Percentiles rank a stretch among this genome's conserved stretches.
These are phyloP conservation scores for Megaceryle maxima DNA, from an alignment of 2,113 vertebrate species.

Conservation along the genomic window DNA sequence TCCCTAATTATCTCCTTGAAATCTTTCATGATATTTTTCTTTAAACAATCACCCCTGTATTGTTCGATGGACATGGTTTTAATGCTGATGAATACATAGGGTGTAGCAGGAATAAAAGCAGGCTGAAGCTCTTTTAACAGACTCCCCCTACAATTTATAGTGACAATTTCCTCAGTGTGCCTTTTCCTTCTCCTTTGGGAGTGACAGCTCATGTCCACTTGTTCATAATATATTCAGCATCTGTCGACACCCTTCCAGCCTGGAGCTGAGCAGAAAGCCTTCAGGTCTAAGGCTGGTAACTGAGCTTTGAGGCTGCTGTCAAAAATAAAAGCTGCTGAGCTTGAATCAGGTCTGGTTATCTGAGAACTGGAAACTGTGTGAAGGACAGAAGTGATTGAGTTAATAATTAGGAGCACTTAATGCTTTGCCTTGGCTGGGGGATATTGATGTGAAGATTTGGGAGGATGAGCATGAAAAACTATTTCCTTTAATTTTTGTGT, in stretches of 20 bases:
- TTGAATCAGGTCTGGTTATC: slow-evolving; percentile 51
- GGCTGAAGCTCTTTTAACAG: background rate
- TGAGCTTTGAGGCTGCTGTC: slow-evolving; percentile 23
- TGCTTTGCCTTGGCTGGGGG: background rate
- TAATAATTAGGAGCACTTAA: background rate
- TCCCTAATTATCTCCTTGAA: background rate
- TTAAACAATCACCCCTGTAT: background rate
- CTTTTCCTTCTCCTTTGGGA: background rate
- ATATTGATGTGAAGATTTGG: background rate
- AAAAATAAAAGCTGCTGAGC: slow-evolving; percentile 78
- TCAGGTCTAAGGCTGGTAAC: slow-evolving; percentile 56
- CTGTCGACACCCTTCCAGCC: slow-evolving; percentile 29
- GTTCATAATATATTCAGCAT: slow-evolving; percentile 46
- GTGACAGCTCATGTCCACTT: slow-evolving; percentile 19
- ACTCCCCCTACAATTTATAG: background rate
- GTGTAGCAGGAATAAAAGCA: background rate
- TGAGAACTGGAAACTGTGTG: slow-evolving; percentile 34
- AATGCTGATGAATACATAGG: background rate
- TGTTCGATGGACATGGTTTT: background rate
- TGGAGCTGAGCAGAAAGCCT: background rate
- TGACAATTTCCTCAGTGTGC: background rate
- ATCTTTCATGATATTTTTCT: background rate
- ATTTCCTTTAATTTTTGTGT: background rate
- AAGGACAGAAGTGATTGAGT: background rate
- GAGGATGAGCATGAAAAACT: background rate